Evolutionary conservation across 2,888 invertebrate species (phyloP).

Genomic region (Leptopilina drosophilae): DNA sequence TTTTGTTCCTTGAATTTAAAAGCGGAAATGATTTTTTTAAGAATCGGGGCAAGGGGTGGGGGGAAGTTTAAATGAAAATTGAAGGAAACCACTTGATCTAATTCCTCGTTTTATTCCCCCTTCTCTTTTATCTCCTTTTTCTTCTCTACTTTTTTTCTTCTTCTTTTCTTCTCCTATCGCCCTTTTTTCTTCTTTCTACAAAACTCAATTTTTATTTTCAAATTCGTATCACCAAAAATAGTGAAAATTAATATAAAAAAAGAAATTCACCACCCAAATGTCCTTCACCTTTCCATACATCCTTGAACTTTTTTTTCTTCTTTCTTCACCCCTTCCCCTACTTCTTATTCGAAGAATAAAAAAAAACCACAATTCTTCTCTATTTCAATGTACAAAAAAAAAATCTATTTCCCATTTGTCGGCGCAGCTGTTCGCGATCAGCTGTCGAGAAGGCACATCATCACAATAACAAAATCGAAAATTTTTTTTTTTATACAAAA

Average conservation of each 20-base stretch:
- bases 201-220: neutral
- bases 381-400: neutral
- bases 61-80: too few species aligned
- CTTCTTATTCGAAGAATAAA: neutral
- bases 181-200: neutral
- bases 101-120: neutral
- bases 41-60: too few species aligned
- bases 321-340: neutral
- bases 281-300: neutral
- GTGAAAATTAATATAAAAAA: neutral
- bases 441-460: conserved; percentile 13
- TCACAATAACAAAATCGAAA: neutral
- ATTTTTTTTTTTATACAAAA: neutral
- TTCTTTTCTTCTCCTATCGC: neutral
- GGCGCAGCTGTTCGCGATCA: neutral
- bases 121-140: neutral
- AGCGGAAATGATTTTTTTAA: too few species aligned
- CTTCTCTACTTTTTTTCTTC: neutral
- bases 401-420: neutral
- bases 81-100: neutral
- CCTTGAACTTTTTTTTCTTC: neutral
- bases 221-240: neutral
- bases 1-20: too few species aligned
- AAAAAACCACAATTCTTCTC: neutral
- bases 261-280: neutral